Percentiles rank a stretch among this genome's conserved stretches.
phyloP scores from a whole-genome alignment of 2,888 invertebrate genomes.

The Agonopterix arenella region DNA sequence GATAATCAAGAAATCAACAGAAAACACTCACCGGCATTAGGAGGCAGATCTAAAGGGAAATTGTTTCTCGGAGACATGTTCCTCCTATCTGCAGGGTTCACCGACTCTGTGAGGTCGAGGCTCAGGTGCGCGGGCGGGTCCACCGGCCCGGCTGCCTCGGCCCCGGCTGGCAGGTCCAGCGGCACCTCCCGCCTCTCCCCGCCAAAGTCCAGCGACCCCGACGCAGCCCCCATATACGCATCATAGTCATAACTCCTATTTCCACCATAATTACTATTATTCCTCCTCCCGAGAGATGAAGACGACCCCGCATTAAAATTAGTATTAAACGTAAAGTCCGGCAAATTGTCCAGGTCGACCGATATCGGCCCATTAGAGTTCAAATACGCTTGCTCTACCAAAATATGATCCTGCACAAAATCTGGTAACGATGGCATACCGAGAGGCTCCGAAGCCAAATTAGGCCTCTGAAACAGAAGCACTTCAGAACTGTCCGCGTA shows the following conservation, averaged over 20 bases:
- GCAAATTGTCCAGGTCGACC: constrained; percentile 80
- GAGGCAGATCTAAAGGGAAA: constrained; percentile 66
- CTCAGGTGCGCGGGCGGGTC: constrained; percentile 57
- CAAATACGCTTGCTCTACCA: constrained; percentile 86
- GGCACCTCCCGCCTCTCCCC: constrained; percentile 45
- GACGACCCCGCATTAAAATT: constrained; percentile 61
- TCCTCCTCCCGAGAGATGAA: constrained; percentile 51
- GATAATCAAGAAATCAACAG: too few relatives aligned
- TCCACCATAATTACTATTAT: constrained; percentile 41
- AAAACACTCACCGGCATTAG: constrained; percentile 52
- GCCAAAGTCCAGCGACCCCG: constrained; percentile 42
- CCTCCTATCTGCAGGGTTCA: constrained; percentile 61
- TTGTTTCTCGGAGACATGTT: constrained; percentile 60
- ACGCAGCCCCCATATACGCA: constrained; percentile 46
- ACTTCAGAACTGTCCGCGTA: constrained; percentile 56
- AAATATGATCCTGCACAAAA: constrained; percentile 92
- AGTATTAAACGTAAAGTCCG: constrained; percentile 80
- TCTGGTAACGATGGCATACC: constrained; percentile 85
- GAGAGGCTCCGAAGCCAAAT: constrained; percentile 60
- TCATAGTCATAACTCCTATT: constrained; percentile 59
- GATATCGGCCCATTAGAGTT: constrained; percentile 71
- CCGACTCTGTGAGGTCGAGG: constrained; percentile 67
- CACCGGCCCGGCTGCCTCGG: constrained; percentile 49
- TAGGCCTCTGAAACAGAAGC: constrained; percentile 62
- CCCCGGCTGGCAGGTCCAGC: constrained; percentile 52